Conservation (phyloP, 2,113 vertebrate genomes). For the Hystrix cristata region DNA sequence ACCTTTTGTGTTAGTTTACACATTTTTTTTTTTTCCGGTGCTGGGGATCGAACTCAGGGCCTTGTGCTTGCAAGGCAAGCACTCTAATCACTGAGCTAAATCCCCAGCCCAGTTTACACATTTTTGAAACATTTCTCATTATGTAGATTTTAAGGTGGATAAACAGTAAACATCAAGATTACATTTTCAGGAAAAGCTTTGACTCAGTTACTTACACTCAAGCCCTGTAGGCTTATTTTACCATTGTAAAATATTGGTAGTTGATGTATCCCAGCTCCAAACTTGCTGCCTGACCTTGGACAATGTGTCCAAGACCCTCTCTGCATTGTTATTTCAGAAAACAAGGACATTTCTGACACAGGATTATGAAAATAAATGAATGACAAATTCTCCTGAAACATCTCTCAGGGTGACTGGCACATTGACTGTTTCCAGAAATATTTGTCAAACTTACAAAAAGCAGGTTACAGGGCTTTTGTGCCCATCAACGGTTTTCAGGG, state of each 20-base stretch:
- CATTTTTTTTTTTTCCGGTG: background rate
- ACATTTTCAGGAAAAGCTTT: background rate
- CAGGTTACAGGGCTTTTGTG: background rate
- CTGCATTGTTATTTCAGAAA: background rate
- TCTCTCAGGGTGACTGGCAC: background rate
- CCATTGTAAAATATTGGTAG: no score
- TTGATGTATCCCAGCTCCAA: background rate
- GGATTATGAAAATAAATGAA: background rate
- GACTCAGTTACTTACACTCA: background rate
- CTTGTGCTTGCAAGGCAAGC: no score
- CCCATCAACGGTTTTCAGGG: background rate
- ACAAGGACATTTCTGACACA: background rate
- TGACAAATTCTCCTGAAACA: background rate
- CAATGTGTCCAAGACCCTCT: fast-evolving
- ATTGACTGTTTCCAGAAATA: slow-evolving; percentile 25
- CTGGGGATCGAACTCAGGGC: no score
- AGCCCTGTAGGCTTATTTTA: background rate
- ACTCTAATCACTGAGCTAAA: no score
- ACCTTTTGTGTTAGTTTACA: background rate
- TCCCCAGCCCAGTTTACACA: background rate
- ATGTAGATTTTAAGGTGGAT: background rate
- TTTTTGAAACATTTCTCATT: background rate
- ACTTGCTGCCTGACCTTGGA: background rate
- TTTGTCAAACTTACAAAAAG: background rate
- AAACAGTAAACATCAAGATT: background rate